phyloP scores from a whole-genome alignment of 1,140 invertebrate genomes.

The Anthonomus grandis region DNA sequence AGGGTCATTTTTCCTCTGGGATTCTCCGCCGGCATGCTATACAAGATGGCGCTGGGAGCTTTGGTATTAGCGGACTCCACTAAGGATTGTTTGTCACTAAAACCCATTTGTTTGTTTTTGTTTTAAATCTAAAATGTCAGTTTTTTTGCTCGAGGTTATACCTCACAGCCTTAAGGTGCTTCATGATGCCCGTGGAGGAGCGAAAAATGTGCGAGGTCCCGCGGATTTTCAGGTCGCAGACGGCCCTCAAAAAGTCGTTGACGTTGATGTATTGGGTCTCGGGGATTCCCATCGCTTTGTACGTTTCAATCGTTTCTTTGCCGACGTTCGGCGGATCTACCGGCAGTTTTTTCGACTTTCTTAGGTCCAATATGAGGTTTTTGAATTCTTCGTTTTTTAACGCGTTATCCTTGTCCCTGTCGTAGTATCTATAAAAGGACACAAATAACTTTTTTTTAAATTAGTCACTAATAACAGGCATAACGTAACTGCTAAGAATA shows the following conservation, averaged over 20 bases:
- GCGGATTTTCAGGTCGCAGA: conserved; percentile 47
- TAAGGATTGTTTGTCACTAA: not conserved
- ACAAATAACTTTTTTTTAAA: not conserved
- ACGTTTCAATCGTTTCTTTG: conserved; percentile 35
- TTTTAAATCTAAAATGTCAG: no score
- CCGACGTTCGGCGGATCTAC: conserved; percentile 28
- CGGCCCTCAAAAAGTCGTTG: conserved; percentile 48
- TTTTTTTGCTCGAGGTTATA: no score
- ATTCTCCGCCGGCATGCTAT: conserved; percentile 5
- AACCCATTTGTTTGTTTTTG: no score
- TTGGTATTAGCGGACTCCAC: not conserved
- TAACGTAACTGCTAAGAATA: no score
- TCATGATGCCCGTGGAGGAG: conserved; percentile 26
- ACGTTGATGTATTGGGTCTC: conserved; percentile 42
- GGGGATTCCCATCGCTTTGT: conserved; percentile 43
- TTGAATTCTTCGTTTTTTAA: conserved; percentile 37
- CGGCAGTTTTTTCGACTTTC: conserved; percentile 34
- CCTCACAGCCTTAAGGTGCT: conserved; percentile 32
- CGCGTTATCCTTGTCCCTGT: conserved; percentile 34
- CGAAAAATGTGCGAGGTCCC: conserved; percentile 50
- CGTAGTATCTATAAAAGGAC: conserved; percentile 36
- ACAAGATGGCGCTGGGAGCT: not conserved
- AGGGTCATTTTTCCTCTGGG: conserved; percentile 22
- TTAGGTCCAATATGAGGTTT: conserved; percentile 28
- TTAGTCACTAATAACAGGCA: not conserved